A percentile compares a stretch with the other conserved stretches of the same genome.
These are phyloP conservation scores for Apotomis betuletana DNA, from an alignment of 2,888 invertebrate genomes.

Conservation along the genomic window DNA sequence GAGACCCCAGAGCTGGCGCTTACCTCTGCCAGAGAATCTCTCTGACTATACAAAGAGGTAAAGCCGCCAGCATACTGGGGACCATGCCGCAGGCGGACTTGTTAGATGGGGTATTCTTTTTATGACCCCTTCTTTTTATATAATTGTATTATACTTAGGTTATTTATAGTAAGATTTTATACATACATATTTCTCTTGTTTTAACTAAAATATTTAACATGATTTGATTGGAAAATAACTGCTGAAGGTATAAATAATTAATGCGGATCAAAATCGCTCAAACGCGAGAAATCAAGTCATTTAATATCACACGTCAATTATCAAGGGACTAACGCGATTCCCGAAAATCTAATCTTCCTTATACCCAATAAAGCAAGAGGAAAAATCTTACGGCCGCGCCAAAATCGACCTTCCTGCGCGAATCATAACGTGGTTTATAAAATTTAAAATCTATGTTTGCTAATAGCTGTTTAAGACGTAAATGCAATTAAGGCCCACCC, in stretches of 20 bases:
- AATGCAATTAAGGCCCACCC: slow-evolving; percentile 52
- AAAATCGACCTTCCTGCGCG: slow-evolving; percentile 12
- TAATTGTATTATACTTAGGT: too few species aligned
- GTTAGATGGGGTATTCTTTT: too few species aligned
- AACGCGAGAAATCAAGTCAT: slow-evolving; percentile 33
- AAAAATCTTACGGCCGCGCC: slow-evolving; percentile 6
- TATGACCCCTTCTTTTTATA: too few species aligned
- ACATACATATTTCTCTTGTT: too few species aligned
- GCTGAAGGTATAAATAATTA: not conserved
- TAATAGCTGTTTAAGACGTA: slow-evolving; percentile 49
- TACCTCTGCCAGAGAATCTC: too few species aligned
- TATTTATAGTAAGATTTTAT: too few species aligned
- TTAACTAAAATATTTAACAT: too few species aligned
- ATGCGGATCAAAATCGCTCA: slow-evolving; percentile 8
- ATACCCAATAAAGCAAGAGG: slow-evolving; percentile 10
- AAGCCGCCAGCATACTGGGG: too few species aligned
- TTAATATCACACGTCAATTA: slow-evolving; percentile 39
- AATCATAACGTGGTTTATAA: slow-evolving; percentile 9
- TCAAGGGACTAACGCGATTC: slow-evolving; percentile 26
- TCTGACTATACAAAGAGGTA: too few species aligned
- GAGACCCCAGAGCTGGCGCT: too few species aligned
- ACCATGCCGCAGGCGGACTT: too few species aligned
- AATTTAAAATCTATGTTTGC: slow-evolving; percentile 39
- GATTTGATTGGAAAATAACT: not conserved
- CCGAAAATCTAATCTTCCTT: slow-evolving; percentile 34